Conservation (phyloP, 2,888 invertebrate species). For the Callyntrura sp. region DNA sequence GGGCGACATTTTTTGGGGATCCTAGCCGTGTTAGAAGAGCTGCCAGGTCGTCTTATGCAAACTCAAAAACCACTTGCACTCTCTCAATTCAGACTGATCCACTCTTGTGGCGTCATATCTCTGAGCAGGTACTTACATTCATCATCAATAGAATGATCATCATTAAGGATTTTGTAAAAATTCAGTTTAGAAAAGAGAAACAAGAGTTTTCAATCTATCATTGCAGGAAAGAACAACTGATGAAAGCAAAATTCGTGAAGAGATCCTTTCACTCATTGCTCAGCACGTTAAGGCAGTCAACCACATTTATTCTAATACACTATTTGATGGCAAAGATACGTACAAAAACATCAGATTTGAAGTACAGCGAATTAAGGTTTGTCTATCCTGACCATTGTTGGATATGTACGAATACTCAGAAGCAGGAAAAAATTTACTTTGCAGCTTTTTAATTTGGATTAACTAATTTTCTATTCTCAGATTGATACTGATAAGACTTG, state of each 20-base stretch:
- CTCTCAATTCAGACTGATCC: constrained; percentile 99
- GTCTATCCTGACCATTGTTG: constrained; percentile 60
- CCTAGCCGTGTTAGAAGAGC: constrained; percentile 82
- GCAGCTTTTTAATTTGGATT: neutral
- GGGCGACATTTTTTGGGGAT: constrained; percentile 76
- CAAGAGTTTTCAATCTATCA: neutral
- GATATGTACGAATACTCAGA: too few species aligned
- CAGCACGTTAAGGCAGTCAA: constrained; percentile 99
- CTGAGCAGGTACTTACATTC: constrained; percentile 89
- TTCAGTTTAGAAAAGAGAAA: neutral
- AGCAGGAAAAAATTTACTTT: too few species aligned
- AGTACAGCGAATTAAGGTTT: constrained; percentile 94
- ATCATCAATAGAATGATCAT: neutral
- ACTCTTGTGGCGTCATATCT: constrained; percentile 97
- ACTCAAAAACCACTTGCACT: constrained; percentile 93
- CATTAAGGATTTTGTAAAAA: too few species aligned
- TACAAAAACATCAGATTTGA: constrained; percentile 98
- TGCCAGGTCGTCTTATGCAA: constrained; percentile 77
- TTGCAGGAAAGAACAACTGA: constrained; percentile 84
- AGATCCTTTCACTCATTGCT: constrained; percentile 98
- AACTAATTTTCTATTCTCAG: constrained; percentile 86
- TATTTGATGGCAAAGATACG: constrained; percentile 92
- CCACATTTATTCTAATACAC: constrained; percentile 97
- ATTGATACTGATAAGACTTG: constrained; percentile 96
- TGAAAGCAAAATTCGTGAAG: constrained; percentile 95